Evolutionary conservation across 2,888 invertebrate species (phyloP), one percentile per base, ranked within the genome.

Genomic region (Epinotia bilunana): DNA sequence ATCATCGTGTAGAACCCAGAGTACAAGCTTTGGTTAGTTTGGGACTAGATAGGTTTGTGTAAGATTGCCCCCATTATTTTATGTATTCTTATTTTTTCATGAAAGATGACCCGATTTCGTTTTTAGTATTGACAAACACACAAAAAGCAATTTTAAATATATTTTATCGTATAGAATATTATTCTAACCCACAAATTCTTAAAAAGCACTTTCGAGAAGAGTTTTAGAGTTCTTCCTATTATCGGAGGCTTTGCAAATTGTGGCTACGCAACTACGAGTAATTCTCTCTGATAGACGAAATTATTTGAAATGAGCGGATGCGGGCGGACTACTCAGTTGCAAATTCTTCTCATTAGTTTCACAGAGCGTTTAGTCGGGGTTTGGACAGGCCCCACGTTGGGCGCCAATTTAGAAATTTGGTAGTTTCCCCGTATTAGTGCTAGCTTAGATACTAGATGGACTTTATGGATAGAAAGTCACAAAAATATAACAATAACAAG

Each of bases 301-400:
- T 61, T 61, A 39, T 61, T 61, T n/a, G 7, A 39, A 61, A 61
- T 39, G 16, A 39, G 33, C 33, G 16, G 39, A 61, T 9, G 6
- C 39, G 2, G 2, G 1, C 3, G n/a, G 61, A 11, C 33, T 61
- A 20, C 57, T 57, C 57, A 57, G 20, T 57, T 57, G 39, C 61
- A 61, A 61, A 61, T 61, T 11, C 39, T 61, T 39, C 61, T 61
- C 39, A 39, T 61, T 39, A 39, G 61, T 61, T 61, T 39, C 11
- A n/a, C 3, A 16, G 33, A 61, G n/a, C n/a, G 53, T 53, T 33
- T 61, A 7, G 61, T 6, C 4, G 23, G 1, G n/a, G 13, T 61
- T 61, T n/a, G 33, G 39, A 61, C 16, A 11, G 11, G 23, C 7
- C 33, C 61, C 39, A 61, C 18, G 33, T n/a, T 61, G 33, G 61